Conservation (phyloP, 1,140 invertebrate species). For the Galendromus occidentalis region DNA sequence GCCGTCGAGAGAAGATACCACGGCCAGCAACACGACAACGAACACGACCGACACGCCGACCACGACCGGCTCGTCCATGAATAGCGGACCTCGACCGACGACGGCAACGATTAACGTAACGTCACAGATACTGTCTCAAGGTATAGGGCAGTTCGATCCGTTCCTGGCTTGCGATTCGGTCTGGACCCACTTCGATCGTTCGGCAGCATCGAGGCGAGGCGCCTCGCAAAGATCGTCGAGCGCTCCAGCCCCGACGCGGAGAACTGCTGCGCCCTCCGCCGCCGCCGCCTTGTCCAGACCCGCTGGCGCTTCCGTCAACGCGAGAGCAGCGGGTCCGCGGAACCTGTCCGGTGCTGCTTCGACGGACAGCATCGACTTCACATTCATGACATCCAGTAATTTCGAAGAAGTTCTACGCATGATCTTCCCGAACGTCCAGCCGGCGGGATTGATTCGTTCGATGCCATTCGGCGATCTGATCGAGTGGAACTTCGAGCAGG, state of each 20-base stretch:
- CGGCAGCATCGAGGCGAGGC: neutral
- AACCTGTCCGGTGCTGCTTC: too few species aligned
- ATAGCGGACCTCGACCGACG: too few species aligned
- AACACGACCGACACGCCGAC: neutral
- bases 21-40: constrained; percentile 1
- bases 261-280: too few species aligned
- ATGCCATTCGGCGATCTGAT: neutral
- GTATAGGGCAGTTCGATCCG: neutral
- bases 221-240: neutral
- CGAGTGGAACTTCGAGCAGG: neutral
- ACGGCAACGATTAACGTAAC: too few species aligned
- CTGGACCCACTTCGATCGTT: neutral
- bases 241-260: neutral
- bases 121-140: too few species aligned
- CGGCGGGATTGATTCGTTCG: neutral
- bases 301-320: too few species aligned
- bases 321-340: too few species aligned
- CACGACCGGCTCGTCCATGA: neutral
- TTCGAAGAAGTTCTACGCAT: neutral
- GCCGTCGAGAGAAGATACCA: neutral
- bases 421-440: neutral
- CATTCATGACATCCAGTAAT: too few species aligned
- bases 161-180: neutral
- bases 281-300: too few species aligned
- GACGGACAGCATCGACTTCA: too few species aligned